Conservation (phyloP, 1,140 invertebrate species). For the Drosophila kanapiae region DNA sequence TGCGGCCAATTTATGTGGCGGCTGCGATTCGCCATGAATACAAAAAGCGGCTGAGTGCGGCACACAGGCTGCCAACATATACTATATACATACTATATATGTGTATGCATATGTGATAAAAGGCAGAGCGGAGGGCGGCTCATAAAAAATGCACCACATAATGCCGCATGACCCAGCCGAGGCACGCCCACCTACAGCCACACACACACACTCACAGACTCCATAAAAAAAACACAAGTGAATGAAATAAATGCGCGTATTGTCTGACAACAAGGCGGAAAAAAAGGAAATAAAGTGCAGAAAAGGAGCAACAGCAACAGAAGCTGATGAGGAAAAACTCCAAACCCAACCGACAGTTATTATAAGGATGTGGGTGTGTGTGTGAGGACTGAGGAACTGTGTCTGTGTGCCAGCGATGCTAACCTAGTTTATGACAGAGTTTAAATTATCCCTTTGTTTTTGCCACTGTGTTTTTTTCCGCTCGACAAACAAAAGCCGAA, state of each 20-base stretch:
- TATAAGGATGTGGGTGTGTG: slow-evolving; percentile 56
- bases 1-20: slow-evolving; percentile 71
- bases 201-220: slow-evolving; percentile 15
- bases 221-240: slow-evolving; percentile 37
- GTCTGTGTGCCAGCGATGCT: slow-evolving; percentile 60
- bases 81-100: slow-evolving; percentile 12
- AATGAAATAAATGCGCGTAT: slow-evolving; percentile 80
- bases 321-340: slow-evolving; percentile 79
- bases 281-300: slow-evolving; percentile 56
- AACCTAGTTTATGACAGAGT: slow-evolving; percentile 83
- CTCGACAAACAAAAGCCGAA: slow-evolving; percentile 64
- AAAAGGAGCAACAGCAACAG: slow-evolving; percentile 51
- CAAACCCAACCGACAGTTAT: slow-evolving; percentile 80
- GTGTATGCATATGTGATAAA: slow-evolving; percentile 78
- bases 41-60: slow-evolving; percentile 32
- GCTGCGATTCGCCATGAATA: slow-evolving; percentile 50
- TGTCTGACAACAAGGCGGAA: slow-evolving; percentile 65
- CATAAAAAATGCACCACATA: slow-evolving; percentile 81
- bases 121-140: slow-evolving; percentile 64
- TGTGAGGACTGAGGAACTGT: slow-evolving; percentile 16
- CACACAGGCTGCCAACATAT: slow-evolving; percentile 16
- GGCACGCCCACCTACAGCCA: slow-evolving; percentile 57
- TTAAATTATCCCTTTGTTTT: slow-evolving; percentile 83
- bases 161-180: slow-evolving; percentile 70
- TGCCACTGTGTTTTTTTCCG: slow-evolving; percentile 71